Evolutionary conservation across 1,140 invertebrate genomes (phyloP).

Genomic region (Zaprionus davidi): DNA sequence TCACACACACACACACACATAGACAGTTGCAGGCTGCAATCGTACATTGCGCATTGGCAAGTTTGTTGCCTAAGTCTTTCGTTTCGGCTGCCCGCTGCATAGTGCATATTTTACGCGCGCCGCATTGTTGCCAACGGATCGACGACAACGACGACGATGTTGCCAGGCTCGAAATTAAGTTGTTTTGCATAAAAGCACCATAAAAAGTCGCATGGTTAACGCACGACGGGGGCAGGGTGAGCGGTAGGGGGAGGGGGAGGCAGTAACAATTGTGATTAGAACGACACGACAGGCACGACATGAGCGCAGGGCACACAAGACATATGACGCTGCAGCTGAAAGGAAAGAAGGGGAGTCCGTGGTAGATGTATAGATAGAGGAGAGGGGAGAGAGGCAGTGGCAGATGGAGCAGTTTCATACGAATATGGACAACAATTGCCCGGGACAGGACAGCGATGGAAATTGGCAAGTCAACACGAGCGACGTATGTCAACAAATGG

Average conservation of each 20-base stretch:
- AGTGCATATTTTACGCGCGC: slow-evolving; percentile 78
- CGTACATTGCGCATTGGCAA: slow-evolving; percentile 43
- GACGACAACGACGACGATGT: slow-evolving; percentile 24
- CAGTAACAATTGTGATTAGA: slow-evolving; percentile 77
- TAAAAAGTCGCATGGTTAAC: slow-evolving; percentile 69
- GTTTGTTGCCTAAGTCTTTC: slow-evolving; percentile 83
- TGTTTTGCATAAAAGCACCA: slow-evolving; percentile 82
- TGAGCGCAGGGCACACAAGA: slow-evolving; percentile 59
- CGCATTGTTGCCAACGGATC: slow-evolving; percentile 57
- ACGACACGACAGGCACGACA: slow-evolving; percentile 81
- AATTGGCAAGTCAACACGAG: slow-evolving; percentile 77
- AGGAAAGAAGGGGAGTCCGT: background rate
- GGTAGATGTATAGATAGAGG: background rate
- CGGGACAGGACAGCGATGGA: slow-evolving; percentile 43
- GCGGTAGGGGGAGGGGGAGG: slow-evolving; percentile 13
- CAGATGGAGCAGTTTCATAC: slow-evolving; percentile 32
- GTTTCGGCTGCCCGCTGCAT: slow-evolving; percentile 31
- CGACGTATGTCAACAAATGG: slow-evolving; percentile 81
- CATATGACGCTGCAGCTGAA: slow-evolving; percentile 62
- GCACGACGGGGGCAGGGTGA: slow-evolving; percentile 4
- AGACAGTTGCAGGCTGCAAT: slow-evolving; percentile 14
- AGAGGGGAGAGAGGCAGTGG: background rate
- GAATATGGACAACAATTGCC: slow-evolving; percentile 78
- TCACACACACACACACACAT: slow-evolving; percentile 26
- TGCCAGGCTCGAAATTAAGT: slow-evolving; percentile 71